Conservation (phyloP, 2,888 invertebrate species). For the Leptothorax acervorum region DNA sequence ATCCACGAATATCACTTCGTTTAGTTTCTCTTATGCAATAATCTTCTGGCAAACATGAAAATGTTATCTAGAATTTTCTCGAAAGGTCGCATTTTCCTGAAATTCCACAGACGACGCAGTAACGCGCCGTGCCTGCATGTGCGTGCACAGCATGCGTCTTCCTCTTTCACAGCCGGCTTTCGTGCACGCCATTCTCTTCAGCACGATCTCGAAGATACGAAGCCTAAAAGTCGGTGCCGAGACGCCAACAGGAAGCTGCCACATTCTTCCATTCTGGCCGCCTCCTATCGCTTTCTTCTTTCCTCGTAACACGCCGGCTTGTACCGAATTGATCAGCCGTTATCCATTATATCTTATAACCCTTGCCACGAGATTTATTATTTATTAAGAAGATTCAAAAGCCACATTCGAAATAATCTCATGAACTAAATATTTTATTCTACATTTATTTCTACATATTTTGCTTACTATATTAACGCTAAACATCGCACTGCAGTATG, state of each 20-base stretch:
- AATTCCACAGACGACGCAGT: slow-evolving; percentile 23
- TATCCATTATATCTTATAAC: background rate
- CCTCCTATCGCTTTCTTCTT: slow-evolving; percentile 56
- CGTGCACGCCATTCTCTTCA: slow-evolving; percentile 37
- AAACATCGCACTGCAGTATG: background rate
- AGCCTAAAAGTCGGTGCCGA: slow-evolving; percentile 49
- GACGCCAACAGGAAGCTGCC: slow-evolving; percentile 77
- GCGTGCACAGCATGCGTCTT: slow-evolving; percentile 55
- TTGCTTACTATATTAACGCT: background rate
- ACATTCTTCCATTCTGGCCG: slow-evolving; percentile 69
- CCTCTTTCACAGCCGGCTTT: slow-evolving; percentile 54
- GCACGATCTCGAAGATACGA: slow-evolving; percentile 44
- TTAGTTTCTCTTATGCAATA: background rate
- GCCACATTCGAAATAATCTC: background rate
- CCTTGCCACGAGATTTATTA: background rate
- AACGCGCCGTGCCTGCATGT: slow-evolving; percentile 24
- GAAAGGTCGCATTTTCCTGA: slow-evolving; percentile 14
- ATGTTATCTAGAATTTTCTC: background rate
- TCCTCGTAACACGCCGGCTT: slow-evolving; percentile 45
- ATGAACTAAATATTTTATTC: background rate
- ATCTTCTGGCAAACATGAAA: background rate
- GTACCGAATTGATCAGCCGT: slow-evolving; percentile 30
- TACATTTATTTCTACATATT: background rate
- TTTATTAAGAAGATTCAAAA: background rate
- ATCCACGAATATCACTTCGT: background rate